Evolutionary conservation across 1,140 invertebrate genomes (phyloP), one percentile per base, ranked within the genome.

Genomic region (Leptinotarsa texana): DNA sequence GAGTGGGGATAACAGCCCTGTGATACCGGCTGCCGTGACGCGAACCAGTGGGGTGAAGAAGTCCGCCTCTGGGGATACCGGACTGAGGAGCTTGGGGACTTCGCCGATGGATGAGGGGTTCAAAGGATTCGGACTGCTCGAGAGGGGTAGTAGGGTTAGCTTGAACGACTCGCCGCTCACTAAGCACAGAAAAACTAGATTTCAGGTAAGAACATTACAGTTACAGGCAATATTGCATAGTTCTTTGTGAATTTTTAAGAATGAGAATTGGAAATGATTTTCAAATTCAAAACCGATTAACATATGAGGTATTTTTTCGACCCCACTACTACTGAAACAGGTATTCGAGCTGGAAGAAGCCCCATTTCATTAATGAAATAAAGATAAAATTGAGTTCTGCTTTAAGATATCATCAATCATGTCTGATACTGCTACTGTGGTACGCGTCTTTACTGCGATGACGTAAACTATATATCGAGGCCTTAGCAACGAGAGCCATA

Each of bases 141-240:
- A 90, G 80, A 85, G 87, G 47, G 88, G 89, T 33, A 89, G 89
- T 80, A 89, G 90, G 69, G 88, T 88, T 24, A 91, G 88, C 81
- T 84, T 92, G 24, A 91, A 92, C 80, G 91, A 93, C 80, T 88
- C 90, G 61, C 88, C 90, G 48, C 84, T 92, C 83, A 93, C 93
- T 75, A 95, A 94, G 87, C 93, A 95, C 83, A 91, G 93, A 78
- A 95, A 94, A 88, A 94, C 94, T 77, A 90, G 94, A 78, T 94
- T 95, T 86, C 93, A 94, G 87, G 77, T 77, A 57, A 27, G 68
- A 73, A 8, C 11, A 11, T 11, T 11, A 42, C 2, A 42, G 8
- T 42, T 47, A 24, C 0, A 17, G 18, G n/a, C 24, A 33, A 68
- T 24, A 24, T 3, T 68, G 5, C 0, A 4, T 68, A 27, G n/a